Evolutionary conservation across 2,888 invertebrate species (phyloP), one percentile per base, ranked within the genome.

Genomic region (Rhagophthalmus giganteus): DNA sequence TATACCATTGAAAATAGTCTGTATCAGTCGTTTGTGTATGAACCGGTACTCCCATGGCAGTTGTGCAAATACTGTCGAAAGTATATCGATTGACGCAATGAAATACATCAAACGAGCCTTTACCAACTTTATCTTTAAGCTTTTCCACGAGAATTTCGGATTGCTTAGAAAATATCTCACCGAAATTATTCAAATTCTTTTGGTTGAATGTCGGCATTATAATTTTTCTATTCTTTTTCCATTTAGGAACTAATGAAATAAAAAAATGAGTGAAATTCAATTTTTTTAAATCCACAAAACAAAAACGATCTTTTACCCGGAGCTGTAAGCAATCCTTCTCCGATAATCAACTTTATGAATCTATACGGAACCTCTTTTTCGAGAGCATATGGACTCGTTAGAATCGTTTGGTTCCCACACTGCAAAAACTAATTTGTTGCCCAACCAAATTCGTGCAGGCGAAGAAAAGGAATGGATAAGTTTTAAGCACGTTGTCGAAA

Each of bases 41-140:
- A 68, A 87, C 79, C 33, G 78, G 76, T 49, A 81, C 78, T 1
- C 87, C 87, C 87, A 88, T 87, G 1, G 87, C 85, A 1, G 87
- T 85, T 69, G 87, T 83, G 64, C 82, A 83, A 15, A 84, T 81
- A 50, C 83, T 80, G 64, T 84, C 84, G 59, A 84, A 68, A 60
- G 82, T 80, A 63, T 82, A 83, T 3, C 76, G 74, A 0, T 81
- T 80, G 16, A 83, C 67, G 54, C 77, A 77, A 50, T 78, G 76
- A 60, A 77, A 82, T 9, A 81, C 72, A 58, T 85, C 79, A 48
- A 81, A 79, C 16, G 72, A 65, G 4, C 71, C 74, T 31, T 72
- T 70, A 1, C 71, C 75, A 8, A 69, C 63, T 49, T 70, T 65
- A 10, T 72, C 71, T 49, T 68, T 61, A 28, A 85, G 65, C 26